Evolutionary conservation across 2,113 vertebrate species (phyloP).

Genomic region (Pteruthius melanotis): DNA sequence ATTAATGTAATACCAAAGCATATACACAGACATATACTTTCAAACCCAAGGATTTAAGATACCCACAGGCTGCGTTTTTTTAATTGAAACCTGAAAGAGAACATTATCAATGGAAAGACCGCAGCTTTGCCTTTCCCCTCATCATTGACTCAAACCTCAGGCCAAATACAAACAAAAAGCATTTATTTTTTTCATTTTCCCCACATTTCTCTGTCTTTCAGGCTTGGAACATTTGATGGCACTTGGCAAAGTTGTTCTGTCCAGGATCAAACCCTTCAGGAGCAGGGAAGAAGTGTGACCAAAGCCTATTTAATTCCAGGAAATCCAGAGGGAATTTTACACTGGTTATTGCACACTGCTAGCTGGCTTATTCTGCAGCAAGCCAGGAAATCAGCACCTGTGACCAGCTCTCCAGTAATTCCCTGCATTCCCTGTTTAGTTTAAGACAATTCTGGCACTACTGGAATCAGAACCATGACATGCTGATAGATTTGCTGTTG

Average conservation of each 20-base stretch:
- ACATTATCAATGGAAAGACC: background rate
- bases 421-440: background rate
- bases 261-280: background rate
- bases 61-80: background rate
- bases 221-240: background rate
- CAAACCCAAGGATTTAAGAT: background rate
- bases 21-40: background rate
- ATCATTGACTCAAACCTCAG: background rate
- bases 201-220: background rate
- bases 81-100: background rate
- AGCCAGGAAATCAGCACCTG: background rate
- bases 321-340: background rate
- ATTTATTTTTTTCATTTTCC: background rate
- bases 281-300: background rate
- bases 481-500: background rate
- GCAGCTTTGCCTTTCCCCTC: background rate
- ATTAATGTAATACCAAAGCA: background rate
- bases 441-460: background rate
- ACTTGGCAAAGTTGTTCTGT: background rate
- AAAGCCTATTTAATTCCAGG: background rate
- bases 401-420: background rate
- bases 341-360: background rate
- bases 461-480: background rate
- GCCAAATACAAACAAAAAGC: background rate
- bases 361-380: background rate